Evolutionary conservation across 2,797 vertebrate species (phyloP).

Genomic region (Ataeniobius toweri): DNA sequence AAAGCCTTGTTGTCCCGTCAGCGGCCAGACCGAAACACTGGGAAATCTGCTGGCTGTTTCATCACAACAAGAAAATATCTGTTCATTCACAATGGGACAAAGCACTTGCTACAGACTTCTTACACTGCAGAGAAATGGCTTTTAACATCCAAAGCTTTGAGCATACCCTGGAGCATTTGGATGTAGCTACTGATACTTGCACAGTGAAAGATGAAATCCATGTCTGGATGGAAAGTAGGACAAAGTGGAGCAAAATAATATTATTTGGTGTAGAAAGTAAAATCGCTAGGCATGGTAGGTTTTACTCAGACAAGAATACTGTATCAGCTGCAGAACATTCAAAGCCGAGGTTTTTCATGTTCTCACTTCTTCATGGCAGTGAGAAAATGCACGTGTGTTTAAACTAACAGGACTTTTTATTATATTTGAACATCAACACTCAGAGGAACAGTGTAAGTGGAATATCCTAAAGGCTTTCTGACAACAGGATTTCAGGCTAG

Average conservation of each 20-base stretch:
- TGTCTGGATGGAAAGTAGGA: neutral
- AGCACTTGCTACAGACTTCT: conserved; percentile 24
- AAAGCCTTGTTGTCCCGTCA: conserved; percentile 50
- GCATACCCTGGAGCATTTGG: neutral
- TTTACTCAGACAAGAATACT: too few relatives aligned
- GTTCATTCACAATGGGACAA: conserved; percentile 37
- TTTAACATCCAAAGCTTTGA: neutral
- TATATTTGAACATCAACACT: neutral
- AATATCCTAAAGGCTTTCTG: too few relatives aligned
- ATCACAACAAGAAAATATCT: conserved; percentile 40
- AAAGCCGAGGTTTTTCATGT: too few relatives aligned
- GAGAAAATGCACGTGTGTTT: neutral
- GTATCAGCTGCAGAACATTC: too few relatives aligned
- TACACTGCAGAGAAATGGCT: conserved; percentile 11
- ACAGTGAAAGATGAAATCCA: neutral
- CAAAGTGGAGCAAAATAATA: too few relatives aligned
- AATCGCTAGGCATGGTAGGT: too few relatives aligned
- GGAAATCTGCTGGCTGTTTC: conserved; percentile 33
- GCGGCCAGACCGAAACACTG: conserved; percentile 37
- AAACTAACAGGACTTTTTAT: neutral
- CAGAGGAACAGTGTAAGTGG: neutral
- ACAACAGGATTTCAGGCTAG: neutral
- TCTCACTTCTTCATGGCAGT: too few relatives aligned
- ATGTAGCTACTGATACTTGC: neutral
- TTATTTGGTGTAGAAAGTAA: too few relatives aligned